Percentiles rank a stretch among this genome's conserved stretches.
phyloP scores from a whole-genome alignment of 2,113 vertebrate species.

The Microtus pennsylvanicus region DNA sequence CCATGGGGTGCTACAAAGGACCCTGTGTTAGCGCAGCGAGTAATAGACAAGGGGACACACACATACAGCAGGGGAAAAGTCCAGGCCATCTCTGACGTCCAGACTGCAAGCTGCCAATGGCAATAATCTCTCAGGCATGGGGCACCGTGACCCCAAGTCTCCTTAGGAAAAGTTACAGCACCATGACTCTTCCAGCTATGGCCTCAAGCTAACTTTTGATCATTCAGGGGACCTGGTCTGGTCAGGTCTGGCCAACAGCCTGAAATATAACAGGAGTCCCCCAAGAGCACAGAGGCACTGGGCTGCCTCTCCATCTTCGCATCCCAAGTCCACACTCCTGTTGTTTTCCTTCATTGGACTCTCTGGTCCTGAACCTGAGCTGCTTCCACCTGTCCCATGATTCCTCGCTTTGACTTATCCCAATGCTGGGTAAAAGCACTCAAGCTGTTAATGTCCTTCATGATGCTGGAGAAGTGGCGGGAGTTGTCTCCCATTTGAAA shows the following conservation, averaged over 20 bases:
- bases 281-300: background rate
- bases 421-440: background rate
- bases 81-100: background rate
- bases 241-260: background rate
- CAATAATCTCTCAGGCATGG: background rate
- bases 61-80: background rate
- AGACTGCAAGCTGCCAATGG: background rate
- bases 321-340: background rate
- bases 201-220: background rate
- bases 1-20: background rate
- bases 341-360: background rate
- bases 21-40: background rate
- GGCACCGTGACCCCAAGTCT: background rate
- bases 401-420: background rate
- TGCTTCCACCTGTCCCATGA: background rate
- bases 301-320: background rate
- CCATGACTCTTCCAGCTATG: background rate
- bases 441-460: background rate
- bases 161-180: background rate
- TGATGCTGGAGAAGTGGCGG: background rate
- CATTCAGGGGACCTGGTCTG: background rate
- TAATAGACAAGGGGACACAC: background rate
- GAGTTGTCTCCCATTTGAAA: background rate
- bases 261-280: background rate
- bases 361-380: background rate